Conservation (phyloP, 2,888 invertebrate genomes). For the Hirtodrosophila cameraria region DNA sequence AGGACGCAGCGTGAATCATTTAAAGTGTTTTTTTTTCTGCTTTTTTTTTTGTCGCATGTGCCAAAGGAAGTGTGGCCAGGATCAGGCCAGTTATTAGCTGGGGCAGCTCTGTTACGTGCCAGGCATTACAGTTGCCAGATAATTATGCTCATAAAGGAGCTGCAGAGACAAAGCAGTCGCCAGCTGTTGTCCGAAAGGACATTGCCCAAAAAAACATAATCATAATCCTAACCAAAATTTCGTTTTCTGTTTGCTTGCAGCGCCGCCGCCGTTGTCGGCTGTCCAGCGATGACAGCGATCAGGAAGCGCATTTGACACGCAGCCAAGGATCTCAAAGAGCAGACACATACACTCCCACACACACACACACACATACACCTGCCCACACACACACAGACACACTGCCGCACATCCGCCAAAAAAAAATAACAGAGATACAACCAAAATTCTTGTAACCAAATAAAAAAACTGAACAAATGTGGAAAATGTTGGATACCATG, state of each 20-base stretch:
- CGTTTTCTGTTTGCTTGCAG: slow-evolving; percentile 43
- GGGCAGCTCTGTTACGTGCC: slow-evolving; percentile 70
- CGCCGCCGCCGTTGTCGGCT: slow-evolving; percentile 66
- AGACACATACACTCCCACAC: slow-evolving; percentile 12
- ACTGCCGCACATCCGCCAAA: slow-evolving; percentile 28
- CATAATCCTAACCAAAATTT: slow-evolving; percentile 34
- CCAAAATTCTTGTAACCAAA: slow-evolving; percentile 1
- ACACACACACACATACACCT: slow-evolving; percentile 16
- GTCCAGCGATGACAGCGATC: slow-evolving; percentile 72
- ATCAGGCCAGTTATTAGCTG: slow-evolving; percentile 40
- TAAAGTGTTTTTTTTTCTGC: too few species aligned
- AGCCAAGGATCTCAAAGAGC: slow-evolving; percentile 39
- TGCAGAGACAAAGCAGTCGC: slow-evolving; percentile 3
- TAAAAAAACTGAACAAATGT: slow-evolving; percentile 74
- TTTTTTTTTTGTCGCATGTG: slow-evolving; percentile 38
- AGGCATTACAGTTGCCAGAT: slow-evolving; percentile 70
- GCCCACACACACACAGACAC: slow-evolving; percentile 16
- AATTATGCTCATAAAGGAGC: slow-evolving; percentile 51
- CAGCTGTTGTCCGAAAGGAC: slow-evolving; percentile 43
- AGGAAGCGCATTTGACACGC: slow-evolving; percentile 74
- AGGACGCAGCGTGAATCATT: too few species aligned
- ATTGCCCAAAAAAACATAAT: slow-evolving; percentile 10
- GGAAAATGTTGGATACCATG: slow-evolving; percentile 82
- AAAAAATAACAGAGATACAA: background rate
- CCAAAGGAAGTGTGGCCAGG: slow-evolving; percentile 55